Base-by-base conservation (phyloP, 64 coral and sea anemone species). In the Astreopora myriophthalma region DNA sequence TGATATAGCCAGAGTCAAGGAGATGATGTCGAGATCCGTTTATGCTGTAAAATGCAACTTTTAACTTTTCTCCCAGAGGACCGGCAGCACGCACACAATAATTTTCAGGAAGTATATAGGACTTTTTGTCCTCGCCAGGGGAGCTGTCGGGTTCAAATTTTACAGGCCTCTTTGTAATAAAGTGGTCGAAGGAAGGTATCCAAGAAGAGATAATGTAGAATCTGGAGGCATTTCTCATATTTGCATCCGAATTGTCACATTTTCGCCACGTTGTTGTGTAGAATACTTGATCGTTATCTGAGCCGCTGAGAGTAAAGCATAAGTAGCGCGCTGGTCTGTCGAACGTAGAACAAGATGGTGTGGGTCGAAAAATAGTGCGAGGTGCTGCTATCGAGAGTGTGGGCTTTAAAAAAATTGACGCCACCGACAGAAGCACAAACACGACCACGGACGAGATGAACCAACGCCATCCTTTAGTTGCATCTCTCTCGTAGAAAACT, bases 41-140 rank as follows among this genome's bases (percentile, higher is more conserved):
- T 90, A 90, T 80, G 58, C 88, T 90, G 27, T 90, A 90, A 70
- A 90, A 90, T 28, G 88, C 57, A 32, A 90, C 88, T 69, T 90
- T 79, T 80, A 67, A 24, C 40, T 12, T 39, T 70, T 44, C 74
- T 46, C 25, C n/a, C n/a, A 37, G 14, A 8, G 88, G 88, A 16
- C 88, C 88, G 1, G 88, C 73, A 42, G 88, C 88, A 8, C 88
- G 75, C 14, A 90, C 60, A 80, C 88, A 90, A 39, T 90, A 90
- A 32, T 48, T 48, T 80, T 67, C 35, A n/a, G 75, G 75, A 4
- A 90, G 35, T 19, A 31, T 2, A 29, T 70, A 90, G 20, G 76
- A 36, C 34, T 25, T 48, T 42, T 80, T 80, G 22, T 70, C 36
- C 14, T 87, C 84, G 25, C 84, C 66, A 48, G 64, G 84, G 20